phyloP scores from a whole-genome alignment of 2,113 vertebrate genomes.

The Sialia sialis region DNA sequence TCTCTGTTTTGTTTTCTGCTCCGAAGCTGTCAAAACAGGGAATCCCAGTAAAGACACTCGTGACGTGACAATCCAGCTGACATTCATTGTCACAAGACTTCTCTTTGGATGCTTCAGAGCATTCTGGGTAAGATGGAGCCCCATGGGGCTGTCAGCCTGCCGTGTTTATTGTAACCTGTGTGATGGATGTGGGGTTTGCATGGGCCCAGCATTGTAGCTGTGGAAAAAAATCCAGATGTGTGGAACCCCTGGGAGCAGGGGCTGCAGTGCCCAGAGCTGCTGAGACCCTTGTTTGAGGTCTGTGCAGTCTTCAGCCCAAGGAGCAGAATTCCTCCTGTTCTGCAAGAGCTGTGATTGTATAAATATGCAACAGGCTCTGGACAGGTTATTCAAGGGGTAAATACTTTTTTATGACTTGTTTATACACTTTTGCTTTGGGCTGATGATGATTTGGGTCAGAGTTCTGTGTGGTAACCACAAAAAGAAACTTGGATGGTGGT shows the following conservation, averaged over 20 bases:
- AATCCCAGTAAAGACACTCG: neutral
- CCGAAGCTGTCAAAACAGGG: neutral
- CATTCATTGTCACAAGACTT: neutral
- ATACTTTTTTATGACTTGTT: neutral
- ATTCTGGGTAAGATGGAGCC: neutral
- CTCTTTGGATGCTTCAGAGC: neutral
- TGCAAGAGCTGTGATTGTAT: neutral
- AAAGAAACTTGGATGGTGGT: neutral
- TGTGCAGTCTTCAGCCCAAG: neutral
- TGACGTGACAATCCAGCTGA: neutral
- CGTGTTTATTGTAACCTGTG: accelerated
- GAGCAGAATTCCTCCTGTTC: neutral
- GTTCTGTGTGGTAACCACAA: neutral
- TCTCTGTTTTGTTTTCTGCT: neutral
- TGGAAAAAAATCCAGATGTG: neutral
- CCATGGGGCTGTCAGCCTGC: neutral
- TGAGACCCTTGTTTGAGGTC: neutral
- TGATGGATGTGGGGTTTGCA: neutral
- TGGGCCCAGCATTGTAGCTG: neutral
- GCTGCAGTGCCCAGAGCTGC: accelerated
- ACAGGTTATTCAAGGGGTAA: neutral
- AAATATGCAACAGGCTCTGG: constrained; percentile 2
- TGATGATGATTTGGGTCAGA: constrained; percentile 14
- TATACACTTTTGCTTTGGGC: neutral
- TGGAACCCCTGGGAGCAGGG: neutral